Evolutionary conservation across 2,797 vertebrate species (phyloP), one percentile per base, ranked within the genome.

Genomic region (Peromyscus aztecus): DNA sequence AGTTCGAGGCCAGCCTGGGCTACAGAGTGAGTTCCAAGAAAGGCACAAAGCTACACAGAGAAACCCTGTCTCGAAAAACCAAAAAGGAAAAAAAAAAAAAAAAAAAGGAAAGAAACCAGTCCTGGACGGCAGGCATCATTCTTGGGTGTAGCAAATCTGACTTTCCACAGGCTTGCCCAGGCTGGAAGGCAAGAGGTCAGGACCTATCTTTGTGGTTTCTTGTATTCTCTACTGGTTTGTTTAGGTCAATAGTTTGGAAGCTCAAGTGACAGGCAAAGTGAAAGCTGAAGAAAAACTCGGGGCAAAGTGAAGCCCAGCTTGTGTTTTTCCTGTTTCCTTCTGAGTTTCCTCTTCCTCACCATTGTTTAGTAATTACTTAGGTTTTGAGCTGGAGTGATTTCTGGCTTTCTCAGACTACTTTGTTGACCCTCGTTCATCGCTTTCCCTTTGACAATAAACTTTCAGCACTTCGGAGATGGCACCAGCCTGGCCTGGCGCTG

Each of bases 281-380:
- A 46, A 95, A 92, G 86, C 61, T 34, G 13, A 52, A 95, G 87
- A 78, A 77, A 96, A 91, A 88, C 87, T 71, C 3, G 76, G 37
- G 82, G 76, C 52, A 46, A 52, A 90, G 16, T 73, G 69, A 92
- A 94, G 96, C 94, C 46, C 81, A 77, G 57, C 27, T 69, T 94
- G 49, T 37, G 65, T 83, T 92, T 94, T 95, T 97, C 96, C 96
- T 96, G 96, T 89, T 91, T 63, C 96, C 88, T 76, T 96, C 89
- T 24, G 61, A 75, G 52, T 94, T 97, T 96, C 96, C 95, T 95
- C 93, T 97, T 95, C 90, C 94, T 96, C 23, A 24, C 57, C 55
- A 75, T 92, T 90, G 63, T 97, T 88, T 93, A 69, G 89, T 61
- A 77, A 84, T 86, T 93, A 90, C 52, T 90, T 69, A 61, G 81